A percentile compares a stretch with the other conserved stretches of the same genome.
phyloP scores from a whole-genome alignment of 2,888 invertebrate species.

The Theretra japonica region DNA sequence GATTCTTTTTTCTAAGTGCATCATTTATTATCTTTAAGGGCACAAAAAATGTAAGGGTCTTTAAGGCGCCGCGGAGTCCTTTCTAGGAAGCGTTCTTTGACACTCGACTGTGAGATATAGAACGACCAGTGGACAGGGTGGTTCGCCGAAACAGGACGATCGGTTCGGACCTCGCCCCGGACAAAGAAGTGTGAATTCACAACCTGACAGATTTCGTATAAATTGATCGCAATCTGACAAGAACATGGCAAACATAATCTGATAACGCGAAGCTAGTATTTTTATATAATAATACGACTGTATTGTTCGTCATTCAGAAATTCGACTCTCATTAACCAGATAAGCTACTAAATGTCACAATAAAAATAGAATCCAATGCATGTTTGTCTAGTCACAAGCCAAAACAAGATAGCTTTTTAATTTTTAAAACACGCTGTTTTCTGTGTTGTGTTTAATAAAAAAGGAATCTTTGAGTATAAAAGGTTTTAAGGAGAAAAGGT shows the following conservation, averaged over 20 bases:
- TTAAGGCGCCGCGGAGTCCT: slow-evolving; percentile 80
- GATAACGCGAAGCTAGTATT: neutral
- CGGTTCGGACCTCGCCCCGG: slow-evolving; percentile 51
- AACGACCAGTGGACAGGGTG: slow-evolving; percentile 68
- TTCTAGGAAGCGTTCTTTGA: slow-evolving; percentile 82
- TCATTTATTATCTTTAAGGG: slow-evolving; percentile 83
- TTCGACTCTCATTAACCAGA: neutral
- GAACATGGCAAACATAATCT: slow-evolving; percentile 36
- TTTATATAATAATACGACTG: neutral
- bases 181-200: slow-evolving; percentile 77
- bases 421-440: neutral
- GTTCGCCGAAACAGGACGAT: slow-evolving; percentile 67
- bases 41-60: slow-evolving; percentile 77
- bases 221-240: slow-evolving; percentile 25
- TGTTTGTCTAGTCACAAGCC: neutral
- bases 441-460: neutral
- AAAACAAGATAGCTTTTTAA: neutral
- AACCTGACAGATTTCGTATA: slow-evolving; percentile 38
- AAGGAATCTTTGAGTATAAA: neutral
- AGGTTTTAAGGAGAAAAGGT: neutral
- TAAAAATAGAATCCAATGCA: neutral
- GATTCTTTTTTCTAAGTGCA: slow-evolving; percentile 78
- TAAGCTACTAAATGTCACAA: neutral
- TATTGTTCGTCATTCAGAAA: slow-evolving; percentile 21
- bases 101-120: slow-evolving; percentile 80